Evolutionary conservation across 2,888 invertebrate species (phyloP).

Genomic region (Eupeodes luniger): DNA sequence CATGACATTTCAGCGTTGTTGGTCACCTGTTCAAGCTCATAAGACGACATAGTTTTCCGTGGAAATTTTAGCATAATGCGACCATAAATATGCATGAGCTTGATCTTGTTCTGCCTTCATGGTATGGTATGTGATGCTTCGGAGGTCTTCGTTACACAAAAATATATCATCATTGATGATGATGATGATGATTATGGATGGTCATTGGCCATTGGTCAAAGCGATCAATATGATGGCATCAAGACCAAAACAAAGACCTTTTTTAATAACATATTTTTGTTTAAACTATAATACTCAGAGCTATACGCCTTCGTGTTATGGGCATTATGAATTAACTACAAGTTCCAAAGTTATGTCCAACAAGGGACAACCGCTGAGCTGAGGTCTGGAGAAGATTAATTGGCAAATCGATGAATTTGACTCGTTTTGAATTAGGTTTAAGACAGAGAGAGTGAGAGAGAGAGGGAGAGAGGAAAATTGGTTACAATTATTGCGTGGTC

Average conservation of each 20-base stretch:
- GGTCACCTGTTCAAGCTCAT: conserved; percentile 5
- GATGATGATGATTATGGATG: conserved; percentile 7
- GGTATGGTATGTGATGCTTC: conserved; percentile 35
- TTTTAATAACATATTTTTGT: conserved; percentile 2
- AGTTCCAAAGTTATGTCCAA: conserved; percentile 57
- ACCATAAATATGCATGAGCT: conserved; percentile 67
- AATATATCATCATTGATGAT: conserved; percentile 51
- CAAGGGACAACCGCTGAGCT: conserved; percentile 21
- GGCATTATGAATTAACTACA: conserved; percentile 65
- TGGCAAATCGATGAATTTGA: conserved; percentile 59
- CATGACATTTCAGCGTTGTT: conserved; percentile 13
- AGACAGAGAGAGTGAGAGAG: no score
- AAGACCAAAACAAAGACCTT: conserved; percentile 38
- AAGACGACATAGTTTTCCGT: background rate
- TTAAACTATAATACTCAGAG: background rate
- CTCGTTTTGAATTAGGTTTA: conserved; percentile 15
- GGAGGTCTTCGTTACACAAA: conserved; percentile 20
- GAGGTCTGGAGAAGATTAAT: conserved; percentile 65
- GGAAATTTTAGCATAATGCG: conserved; percentile 51
- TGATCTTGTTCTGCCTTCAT: conserved; percentile 14
- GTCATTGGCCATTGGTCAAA: background rate
- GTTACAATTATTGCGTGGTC: conserved; percentile 43
- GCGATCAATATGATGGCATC: background rate
- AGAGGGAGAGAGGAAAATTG: conserved; percentile 1
- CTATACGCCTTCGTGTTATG: conserved; percentile 34